Conservation (phyloP, 2,888 invertebrate genomes). For the Drosophila meridiana region DNA sequence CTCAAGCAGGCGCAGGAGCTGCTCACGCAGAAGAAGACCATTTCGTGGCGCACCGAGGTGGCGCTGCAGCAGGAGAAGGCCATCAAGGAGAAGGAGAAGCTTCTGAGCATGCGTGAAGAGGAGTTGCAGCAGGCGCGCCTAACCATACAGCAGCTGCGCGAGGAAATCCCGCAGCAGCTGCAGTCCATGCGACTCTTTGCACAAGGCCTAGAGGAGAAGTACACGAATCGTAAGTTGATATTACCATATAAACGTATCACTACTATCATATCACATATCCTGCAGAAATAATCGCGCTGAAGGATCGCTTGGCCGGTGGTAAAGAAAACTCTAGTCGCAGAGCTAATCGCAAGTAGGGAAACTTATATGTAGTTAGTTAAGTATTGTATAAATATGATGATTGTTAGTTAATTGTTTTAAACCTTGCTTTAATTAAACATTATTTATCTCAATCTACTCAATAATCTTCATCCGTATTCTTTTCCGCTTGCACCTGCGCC, state of each 20-base stretch:
- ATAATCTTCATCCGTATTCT: slow-evolving; percentile 53
- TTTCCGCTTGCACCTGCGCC: slow-evolving; percentile 68
- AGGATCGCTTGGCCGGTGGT: slow-evolving; percentile 48
- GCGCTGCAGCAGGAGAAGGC: slow-evolving; percentile 83
- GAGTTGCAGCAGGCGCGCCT: slow-evolving; percentile 68
- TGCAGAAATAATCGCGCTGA: slow-evolving; percentile 60
- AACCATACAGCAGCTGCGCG: slow-evolving; percentile 72
- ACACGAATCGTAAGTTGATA: slow-evolving; percentile 78
- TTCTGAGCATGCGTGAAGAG: slow-evolving; percentile 65
- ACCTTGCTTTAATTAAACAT: slow-evolving; percentile 41
- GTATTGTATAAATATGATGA: slow-evolving; percentile 19
- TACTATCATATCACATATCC: background rate
- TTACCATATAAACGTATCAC: background rate
- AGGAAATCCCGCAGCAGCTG: slow-evolving; percentile 81
- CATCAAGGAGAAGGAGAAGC: slow-evolving; percentile 78
- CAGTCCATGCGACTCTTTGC: slow-evolving; percentile 82
- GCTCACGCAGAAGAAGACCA: slow-evolving; percentile 77
- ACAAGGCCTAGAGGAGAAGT: slow-evolving; percentile 80
- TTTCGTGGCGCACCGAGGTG: slow-evolving; percentile 83
- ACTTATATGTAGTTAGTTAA: background rate
- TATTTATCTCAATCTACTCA: slow-evolving; percentile 37
- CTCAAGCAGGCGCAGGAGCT: slow-evolving; percentile 82
- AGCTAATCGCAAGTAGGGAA: slow-evolving; percentile 51
- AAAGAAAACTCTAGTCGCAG: slow-evolving; percentile 56
- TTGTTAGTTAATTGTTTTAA: slow-evolving; percentile 49